Evolutionary conservation across 1,140 invertebrate species (phyloP), one percentile per base, ranked within the genome.

Genomic region (Teleopsis dalmanni): DNA sequence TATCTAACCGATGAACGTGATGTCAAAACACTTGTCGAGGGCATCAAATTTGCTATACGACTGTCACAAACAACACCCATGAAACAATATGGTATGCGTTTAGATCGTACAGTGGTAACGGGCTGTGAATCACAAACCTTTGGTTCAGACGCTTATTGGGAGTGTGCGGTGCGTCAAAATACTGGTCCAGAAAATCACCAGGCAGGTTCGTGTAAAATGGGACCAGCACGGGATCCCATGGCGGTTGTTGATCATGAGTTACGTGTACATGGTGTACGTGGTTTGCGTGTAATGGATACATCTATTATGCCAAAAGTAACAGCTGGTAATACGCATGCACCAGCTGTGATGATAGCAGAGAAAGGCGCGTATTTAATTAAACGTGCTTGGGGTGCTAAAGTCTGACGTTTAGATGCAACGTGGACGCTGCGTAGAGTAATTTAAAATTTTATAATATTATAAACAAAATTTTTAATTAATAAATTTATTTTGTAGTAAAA

Each of bases 101-200:
- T 89, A 45, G 83, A 87, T 60, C 78, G 73, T 50, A 87, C 82
- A 0, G 81, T 81, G 0, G 81, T 81, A 3, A 75, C 76, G 51
- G 84, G 83, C 16, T 91, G 88, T 58, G 80, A 86, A 58, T 75
- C 80, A 35, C 71, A 83, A 4, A 76, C 77, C 33, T 86, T 86
- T 40, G 84, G 83, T 0, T 83, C 80, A 44, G 86, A 90, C 61
- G 79, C 78, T 0, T 91, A 88, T 65, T 88, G 88, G 84, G 79
- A 83, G 60, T 91, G 88, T 56, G 85, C 87, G 0, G 76, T 87
- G 2, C 73, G 81, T 41, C 78, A 81, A 56, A 79, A 83, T 22
- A 90, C 88, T 0, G 82, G 81, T 0, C 83, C 86, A 1, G 85
- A 91, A 68, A 91, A 91, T 60, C 88, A 92, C 71, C 88, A 90